phyloP scores from a whole-genome alignment of 2,888 invertebrate genomes.

The Caenorhabditis becei region DNA sequence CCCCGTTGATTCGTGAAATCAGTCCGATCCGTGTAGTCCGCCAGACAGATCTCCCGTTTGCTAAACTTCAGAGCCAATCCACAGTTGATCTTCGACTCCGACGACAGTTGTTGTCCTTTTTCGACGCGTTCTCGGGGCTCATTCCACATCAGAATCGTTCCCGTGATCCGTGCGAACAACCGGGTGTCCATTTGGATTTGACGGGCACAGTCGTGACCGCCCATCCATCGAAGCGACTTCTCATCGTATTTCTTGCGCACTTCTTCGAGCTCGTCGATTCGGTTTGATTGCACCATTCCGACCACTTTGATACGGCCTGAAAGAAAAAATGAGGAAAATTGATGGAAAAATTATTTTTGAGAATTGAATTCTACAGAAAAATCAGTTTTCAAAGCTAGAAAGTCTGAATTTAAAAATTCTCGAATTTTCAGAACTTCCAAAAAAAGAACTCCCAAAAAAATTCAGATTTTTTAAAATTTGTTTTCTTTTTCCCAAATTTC shows the following conservation, averaged over 20 bases:
- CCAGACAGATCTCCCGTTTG: slow-evolving; percentile 85
- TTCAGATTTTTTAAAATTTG: no score
- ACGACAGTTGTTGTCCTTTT: slow-evolving; percentile 78
- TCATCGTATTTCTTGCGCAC: slow-evolving; percentile 41
- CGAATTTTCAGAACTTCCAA: no score
- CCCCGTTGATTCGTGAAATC: slow-evolving; percentile 75
- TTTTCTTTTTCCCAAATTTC: no score
- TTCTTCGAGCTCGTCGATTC: slow-evolving; percentile 29
- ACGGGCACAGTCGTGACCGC: slow-evolving; percentile 82
- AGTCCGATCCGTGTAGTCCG: slow-evolving; percentile 89
- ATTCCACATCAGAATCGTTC: slow-evolving; percentile 87
- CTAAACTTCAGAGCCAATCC: slow-evolving; percentile 94
- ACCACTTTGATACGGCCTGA: slow-evolving; percentile 60
- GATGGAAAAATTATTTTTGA: no score
- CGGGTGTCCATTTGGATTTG: slow-evolving; percentile 84
- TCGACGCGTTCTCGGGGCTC: slow-evolving; percentile 69
- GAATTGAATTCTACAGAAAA: no score
- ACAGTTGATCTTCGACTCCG: slow-evolving; percentile 85
- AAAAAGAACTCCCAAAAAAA: no score
- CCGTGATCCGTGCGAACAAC: slow-evolving; percentile 91
- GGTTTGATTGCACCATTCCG: slow-evolving; percentile 30
- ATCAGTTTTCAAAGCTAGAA: no score
- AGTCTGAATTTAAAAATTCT: no score
- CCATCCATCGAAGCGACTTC: slow-evolving; percentile 64
- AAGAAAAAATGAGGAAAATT: no score